Evolutionary conservation across 1,140 invertebrate genomes (phyloP).

Genomic region (Ptiloglossa arizonensis): DNA sequence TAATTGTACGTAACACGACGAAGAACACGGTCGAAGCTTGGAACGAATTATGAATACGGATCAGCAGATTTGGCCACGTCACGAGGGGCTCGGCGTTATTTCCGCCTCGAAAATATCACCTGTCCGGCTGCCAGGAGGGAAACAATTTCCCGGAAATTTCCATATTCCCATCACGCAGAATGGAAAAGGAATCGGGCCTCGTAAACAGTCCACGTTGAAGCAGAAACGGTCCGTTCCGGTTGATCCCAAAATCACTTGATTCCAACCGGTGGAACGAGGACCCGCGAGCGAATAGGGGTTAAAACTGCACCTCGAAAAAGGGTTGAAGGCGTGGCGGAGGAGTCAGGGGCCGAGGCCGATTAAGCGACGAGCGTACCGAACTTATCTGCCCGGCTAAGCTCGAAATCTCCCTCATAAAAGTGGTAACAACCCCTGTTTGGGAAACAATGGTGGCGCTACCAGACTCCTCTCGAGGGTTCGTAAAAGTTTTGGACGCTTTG

Average conservation of each 20-base stretch:
- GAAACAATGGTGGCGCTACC: constrained; percentile 71
- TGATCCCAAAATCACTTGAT: constrained; percentile 57
- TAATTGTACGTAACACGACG: too few relatives aligned
- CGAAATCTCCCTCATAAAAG: constrained; percentile 77
- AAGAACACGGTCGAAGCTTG: too few relatives aligned
- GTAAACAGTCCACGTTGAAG: constrained; percentile 31
- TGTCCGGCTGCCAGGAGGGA: not conserved
- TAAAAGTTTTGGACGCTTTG: constrained; percentile 57
- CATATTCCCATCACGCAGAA: not conserved
- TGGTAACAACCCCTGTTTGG: constrained; percentile 75
- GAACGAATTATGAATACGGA: constrained; percentile 14
- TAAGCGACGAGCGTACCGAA: constrained; percentile 64
- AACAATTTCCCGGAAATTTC: not conserved
- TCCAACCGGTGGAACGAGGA: not conserved
- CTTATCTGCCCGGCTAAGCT: constrained; percentile 73
- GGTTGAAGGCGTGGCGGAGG: constrained; percentile 36
- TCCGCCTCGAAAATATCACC: not conserved
- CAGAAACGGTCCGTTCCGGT: not conserved
- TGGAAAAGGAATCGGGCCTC: constrained; percentile 4
- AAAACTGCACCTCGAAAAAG: constrained; percentile 30
- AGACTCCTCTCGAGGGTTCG: constrained; percentile 39
- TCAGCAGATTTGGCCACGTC: not conserved
- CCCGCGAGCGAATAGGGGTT: constrained; percentile 24
- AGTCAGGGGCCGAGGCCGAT: constrained; percentile 30
- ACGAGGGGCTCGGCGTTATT: not conserved